phyloP scores from a whole-genome alignment of 2,113 vertebrate genomes.

The Hydrolagus affinis region DNA sequence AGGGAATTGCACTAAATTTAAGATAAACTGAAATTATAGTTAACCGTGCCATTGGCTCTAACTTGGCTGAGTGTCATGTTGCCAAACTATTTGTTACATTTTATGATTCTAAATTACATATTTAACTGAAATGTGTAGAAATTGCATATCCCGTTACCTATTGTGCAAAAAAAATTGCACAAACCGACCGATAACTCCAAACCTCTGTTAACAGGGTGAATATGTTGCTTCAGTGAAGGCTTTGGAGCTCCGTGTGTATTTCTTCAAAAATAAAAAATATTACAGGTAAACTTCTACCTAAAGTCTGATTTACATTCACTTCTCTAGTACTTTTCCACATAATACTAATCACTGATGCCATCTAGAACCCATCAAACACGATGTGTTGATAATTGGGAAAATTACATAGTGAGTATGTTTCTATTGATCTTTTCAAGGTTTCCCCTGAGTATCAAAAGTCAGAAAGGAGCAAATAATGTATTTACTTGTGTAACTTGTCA shows the following conservation, averaged over 20 bases:
- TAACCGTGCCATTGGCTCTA: no score
- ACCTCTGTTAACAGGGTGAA: slow-evolving; percentile 57
- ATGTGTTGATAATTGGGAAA: background rate
- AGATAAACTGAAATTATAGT: no score
- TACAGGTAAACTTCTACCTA: slow-evolving; percentile 60
- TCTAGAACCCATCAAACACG: background rate
- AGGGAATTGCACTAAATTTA: no score
- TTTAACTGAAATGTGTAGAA: no score
- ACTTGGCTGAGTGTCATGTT: no score
- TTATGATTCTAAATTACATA: no score
- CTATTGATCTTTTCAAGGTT: slow-evolving; percentile 56
- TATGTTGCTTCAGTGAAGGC: slow-evolving; percentile 70
- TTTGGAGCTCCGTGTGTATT: slow-evolving; percentile 65
- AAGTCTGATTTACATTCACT: background rate
- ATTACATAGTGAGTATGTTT: background rate
- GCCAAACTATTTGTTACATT: no score
- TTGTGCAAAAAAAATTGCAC: no score
- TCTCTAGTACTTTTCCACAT: background rate
- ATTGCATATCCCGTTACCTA: no score
- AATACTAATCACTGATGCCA: no score
- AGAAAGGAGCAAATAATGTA: slow-evolving; percentile 60
- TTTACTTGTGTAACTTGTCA: slow-evolving; percentile 79
- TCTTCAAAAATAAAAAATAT: slow-evolving; percentile 71
- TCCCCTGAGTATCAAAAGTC: slow-evolving; percentile 56
- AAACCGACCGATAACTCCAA: no score